phyloP scores from a whole-genome alignment of 2,888 invertebrate species.

The Archaeoteleia sp. region DNA sequence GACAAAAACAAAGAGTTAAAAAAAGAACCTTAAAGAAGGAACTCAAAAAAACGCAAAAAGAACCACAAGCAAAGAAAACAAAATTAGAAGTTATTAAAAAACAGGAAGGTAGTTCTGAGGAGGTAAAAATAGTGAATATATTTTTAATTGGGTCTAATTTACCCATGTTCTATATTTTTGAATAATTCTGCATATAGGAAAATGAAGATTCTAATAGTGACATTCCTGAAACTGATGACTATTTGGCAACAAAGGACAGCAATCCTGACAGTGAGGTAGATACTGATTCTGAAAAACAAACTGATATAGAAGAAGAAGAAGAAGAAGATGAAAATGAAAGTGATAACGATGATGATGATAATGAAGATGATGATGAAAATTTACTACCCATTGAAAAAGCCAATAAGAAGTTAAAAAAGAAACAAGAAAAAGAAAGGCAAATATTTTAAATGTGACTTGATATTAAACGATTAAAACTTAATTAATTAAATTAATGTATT shows the following conservation, averaged over 20 bases:
- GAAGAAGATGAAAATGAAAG: constrained; percentile 68
- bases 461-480: constrained; percentile 3
- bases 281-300: constrained; percentile 70
- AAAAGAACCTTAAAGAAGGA: constrained; percentile 75
- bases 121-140: constrained; percentile 9
- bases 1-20: constrained; percentile 82
- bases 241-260: constrained; percentile 62
- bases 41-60: constrained; percentile 54
- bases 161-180: not conserved
- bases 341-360: constrained; percentile 50
- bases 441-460: constrained; percentile 16
- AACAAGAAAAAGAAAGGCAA: constrained; percentile 81
- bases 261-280: constrained; percentile 38
- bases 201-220: constrained; percentile 32
- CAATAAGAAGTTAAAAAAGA: constrained; percentile 85
- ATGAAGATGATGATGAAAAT: constrained; percentile 79
- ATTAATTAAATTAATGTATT: constrained; percentile 1
- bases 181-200: constrained; percentile 18
- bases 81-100: constrained; percentile 35
- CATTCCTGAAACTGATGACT: constrained; percentile 45
- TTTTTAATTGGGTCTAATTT: constrained; percentile 57
- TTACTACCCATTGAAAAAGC: constrained; percentile 91
- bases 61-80: constrained; percentile 43
- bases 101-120: constrained; percentile 11
- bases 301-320: constrained; percentile 70